Evolutionary conservation across 2,113 vertebrate species (phyloP).

Genomic region (Crotalus tigris): DNA sequence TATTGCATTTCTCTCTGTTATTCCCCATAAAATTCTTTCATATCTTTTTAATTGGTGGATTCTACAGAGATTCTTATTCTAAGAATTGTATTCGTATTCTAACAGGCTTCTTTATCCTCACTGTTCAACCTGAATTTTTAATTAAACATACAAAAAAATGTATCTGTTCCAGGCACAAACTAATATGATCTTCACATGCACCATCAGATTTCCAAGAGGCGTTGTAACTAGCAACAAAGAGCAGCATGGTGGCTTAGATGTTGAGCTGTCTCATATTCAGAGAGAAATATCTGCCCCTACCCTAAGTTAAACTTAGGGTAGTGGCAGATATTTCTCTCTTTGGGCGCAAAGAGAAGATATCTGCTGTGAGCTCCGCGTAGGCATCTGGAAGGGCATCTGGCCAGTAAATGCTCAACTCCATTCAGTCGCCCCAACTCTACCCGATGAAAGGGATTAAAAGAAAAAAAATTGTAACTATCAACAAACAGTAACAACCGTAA

Average conservation of each 20-base stretch:
- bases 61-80: background rate
- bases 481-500: background rate
- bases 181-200: background rate
- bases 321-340: too few relatives aligned
- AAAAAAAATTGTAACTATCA: background rate
- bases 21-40: background rate
- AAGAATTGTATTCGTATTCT: too few relatives aligned
- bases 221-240: background rate
- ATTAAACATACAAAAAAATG: background rate
- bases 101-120: background rate
- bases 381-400: background rate
- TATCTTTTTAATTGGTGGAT: background rate
- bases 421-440: background rate
- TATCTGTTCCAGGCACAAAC: background rate
- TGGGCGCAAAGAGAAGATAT: background rate
- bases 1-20: background rate
- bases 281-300: too few relatives aligned
- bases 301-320: background rate
- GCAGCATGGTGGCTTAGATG: background rate
- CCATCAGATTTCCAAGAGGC: background rate
- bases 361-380: background rate
- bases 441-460: background rate
- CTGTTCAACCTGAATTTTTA: background rate
- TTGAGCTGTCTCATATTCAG: background rate
- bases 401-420: background rate